Base-by-base conservation (phyloP, 1,140 invertebrate species). In the Orussus abietinus region DNA sequence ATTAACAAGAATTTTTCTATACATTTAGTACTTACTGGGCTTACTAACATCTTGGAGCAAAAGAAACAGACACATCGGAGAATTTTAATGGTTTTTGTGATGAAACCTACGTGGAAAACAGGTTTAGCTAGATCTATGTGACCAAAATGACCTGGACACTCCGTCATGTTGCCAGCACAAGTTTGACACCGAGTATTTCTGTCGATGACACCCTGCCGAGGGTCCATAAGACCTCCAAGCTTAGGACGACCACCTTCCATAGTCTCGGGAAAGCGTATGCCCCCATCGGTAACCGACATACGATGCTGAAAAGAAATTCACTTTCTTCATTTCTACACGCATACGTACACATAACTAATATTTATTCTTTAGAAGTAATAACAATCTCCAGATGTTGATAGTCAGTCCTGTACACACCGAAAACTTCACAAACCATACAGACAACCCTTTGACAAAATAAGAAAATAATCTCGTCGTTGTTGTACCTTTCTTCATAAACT, bases 91-190 rank as follows among this genome's bases (percentile, higher is more conserved):
- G 88, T 93, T 75, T 99, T 99, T 38, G 91, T 94, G 13, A 99
- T 80, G 64, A 98, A 99, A 32, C 95, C 96, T 65, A 97, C 86
- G 68, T 99, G 95, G 74, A 94, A 99, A 3, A 99, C 96, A 14
- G 97, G 97, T 72, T 99, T 99, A 1, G 95, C 88, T 34, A 99
- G 75, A 69, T 99, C 94, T 49, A 99, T 90, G 66, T 99, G 97
- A n/a, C 96, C 97, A 78, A 99, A 99, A 72, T 99, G 97, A 1
- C 97, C 97, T 11, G 96, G 94, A 72, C 97, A 99, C 69, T 99
- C 95, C 2, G 89, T 88, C 90, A 98, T 94, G 57, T 94, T 97
- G 14, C 88, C 96, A 35, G 95, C 95, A 75, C 97, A 99, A 0
- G 96, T 99, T 68, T 96, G 94, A 69, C 96, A 99, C 32, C 93